Conservation (phyloP, 2,888 invertebrate species). For the Drosophila paramelanica region DNA sequence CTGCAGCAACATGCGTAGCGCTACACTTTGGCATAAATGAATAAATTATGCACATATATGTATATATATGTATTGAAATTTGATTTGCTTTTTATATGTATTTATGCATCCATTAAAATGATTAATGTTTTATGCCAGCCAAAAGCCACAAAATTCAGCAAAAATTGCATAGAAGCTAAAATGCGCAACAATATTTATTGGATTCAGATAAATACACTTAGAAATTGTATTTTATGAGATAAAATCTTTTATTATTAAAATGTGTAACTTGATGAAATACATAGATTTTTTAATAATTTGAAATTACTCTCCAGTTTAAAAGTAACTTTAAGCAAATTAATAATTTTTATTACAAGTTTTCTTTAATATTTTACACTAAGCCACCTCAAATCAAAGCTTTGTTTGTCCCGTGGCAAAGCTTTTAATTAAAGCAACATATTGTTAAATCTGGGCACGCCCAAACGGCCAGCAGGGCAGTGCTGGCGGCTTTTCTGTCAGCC, state of each 20-base stretch:
- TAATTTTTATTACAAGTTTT: background rate
- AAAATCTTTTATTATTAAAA: background rate
- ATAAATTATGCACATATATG: conserved; percentile 64
- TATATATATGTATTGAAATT: conserved; percentile 45
- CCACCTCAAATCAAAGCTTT: background rate
- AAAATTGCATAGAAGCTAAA: conserved; percentile 12
- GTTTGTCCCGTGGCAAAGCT: background rate
- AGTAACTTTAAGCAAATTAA: background rate
- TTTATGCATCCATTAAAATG: conserved; percentile 60
- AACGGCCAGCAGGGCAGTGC: conserved; percentile 1
- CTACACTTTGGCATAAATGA: conserved; percentile 58
- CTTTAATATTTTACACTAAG: background rate
- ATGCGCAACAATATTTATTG: conserved; percentile 4
- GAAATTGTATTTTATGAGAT: background rate
- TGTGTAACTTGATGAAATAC: background rate
- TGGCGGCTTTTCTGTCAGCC: conserved; percentile 32
- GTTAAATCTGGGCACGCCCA: conserved; percentile 32
- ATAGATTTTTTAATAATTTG: too few relatives aligned
- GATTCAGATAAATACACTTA: background rate
- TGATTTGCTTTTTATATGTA: conserved; percentile 51
- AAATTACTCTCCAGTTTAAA: background rate
- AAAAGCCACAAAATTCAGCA: conserved; percentile 17
- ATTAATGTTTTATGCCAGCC: conserved; percentile 61
- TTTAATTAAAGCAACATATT: conserved; percentile 19
- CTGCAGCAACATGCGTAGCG: conserved; percentile 20